Conservation (phyloP, 1,140 invertebrate species). For the Atta colombica region DNA sequence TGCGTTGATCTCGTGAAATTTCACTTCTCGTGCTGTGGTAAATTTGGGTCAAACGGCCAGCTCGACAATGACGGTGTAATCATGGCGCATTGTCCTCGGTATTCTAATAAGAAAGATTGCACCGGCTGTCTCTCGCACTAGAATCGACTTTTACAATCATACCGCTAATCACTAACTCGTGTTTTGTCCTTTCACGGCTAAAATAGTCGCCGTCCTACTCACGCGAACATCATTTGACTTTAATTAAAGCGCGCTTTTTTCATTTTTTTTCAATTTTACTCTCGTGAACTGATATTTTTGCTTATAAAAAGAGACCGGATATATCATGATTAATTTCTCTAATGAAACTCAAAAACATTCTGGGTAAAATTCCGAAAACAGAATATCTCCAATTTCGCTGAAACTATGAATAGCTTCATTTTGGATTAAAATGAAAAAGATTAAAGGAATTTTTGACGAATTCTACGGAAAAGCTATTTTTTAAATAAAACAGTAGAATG, state of each 20-base stretch:
- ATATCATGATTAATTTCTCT: not conserved
- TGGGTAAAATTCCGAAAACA: not conserved
- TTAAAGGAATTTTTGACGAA: too few species aligned
- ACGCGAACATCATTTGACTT: not conserved
- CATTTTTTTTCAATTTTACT: not conserved
- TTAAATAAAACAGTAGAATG: too few species aligned
- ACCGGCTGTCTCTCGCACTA: not conserved
- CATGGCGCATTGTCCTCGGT: constrained; percentile 40
- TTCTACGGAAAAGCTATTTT: too few species aligned
- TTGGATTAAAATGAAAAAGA: too few species aligned
- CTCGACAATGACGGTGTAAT: constrained; percentile 3
- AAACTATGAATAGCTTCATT: too few species aligned
- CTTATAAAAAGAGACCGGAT: not conserved
- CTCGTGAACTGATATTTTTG: not conserved
- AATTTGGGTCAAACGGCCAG: constrained; percentile 26
- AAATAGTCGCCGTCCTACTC: constrained; percentile 10
- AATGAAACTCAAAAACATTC: not conserved
- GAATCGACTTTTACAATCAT: constrained; percentile 36
- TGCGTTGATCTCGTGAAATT: constrained; percentile 4
- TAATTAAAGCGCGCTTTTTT: constrained; percentile 16
- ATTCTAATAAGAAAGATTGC: constrained; percentile 23
- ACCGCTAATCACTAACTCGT: constrained; percentile 6
- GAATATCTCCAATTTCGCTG: not conserved
- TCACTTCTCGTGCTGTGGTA: not conserved
- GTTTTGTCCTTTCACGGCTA: constrained; percentile 9